Evolutionary conservation across 2,888 invertebrate species (phyloP).

Genomic region (Euproctis similis): DNA sequence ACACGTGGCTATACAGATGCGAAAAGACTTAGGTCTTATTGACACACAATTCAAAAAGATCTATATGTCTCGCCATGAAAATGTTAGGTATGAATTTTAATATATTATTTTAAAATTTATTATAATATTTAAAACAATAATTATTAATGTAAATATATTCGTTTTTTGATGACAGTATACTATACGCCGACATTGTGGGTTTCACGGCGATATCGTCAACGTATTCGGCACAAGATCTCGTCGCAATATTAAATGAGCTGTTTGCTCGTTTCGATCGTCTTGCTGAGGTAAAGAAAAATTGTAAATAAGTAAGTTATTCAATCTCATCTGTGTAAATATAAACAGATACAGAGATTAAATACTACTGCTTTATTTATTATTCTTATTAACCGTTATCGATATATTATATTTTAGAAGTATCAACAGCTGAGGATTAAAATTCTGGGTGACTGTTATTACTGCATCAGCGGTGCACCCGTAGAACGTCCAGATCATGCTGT

Average conservation of each 20-base stretch:
- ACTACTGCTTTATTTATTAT: too few species aligned
- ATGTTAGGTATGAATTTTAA: slow-evolving; percentile 84
- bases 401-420: slow-evolving; percentile 81
- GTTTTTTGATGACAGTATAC: slow-evolving; percentile 80
- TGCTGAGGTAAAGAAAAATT: slow-evolving; percentile 77
- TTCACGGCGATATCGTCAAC: slow-evolving; percentile 97
- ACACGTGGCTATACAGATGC: slow-evolving; percentile 97
- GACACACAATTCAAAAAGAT: slow-evolving; percentile 98
- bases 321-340: too few species aligned
- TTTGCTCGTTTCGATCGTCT: slow-evolving; percentile 97
- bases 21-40: slow-evolving; percentile 92
- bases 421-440: slow-evolving; percentile 96
- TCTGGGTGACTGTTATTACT: slow-evolving; percentile 98
- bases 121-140: slow-evolving; percentile 2
- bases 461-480: slow-evolving; percentile 95
- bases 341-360: too few species aligned
- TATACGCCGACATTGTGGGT: slow-evolving; percentile 98
- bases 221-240: slow-evolving; percentile 95
- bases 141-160: neutral
- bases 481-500: slow-evolving; percentile 94
- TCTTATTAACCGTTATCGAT: slow-evolving; percentile 2
- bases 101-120: slow-evolving; percentile 3
- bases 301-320: too few species aligned
- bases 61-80: slow-evolving; percentile 97
- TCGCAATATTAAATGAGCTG: slow-evolving; percentile 95